Conservation (phyloP, 2,113 vertebrate genomes). For the Sinocyclocheilus rhinocerous region DNA sequence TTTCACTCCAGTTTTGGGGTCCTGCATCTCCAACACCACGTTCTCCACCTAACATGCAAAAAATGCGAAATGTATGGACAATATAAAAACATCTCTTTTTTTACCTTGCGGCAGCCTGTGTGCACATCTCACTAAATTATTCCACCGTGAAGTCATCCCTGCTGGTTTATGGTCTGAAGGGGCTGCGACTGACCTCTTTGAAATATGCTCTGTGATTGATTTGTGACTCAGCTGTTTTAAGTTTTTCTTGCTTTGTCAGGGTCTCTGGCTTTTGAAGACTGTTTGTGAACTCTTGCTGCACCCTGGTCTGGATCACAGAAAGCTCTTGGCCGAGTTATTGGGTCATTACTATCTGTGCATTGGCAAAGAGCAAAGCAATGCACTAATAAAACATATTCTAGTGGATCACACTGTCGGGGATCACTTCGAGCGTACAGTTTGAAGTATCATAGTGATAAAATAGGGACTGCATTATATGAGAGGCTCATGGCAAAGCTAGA, state of each 20-base stretch:
- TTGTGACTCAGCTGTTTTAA: constrained; percentile 72
- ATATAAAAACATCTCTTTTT: background rate
- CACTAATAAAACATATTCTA: constrained; percentile 8
- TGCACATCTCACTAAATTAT: constrained; percentile 22
- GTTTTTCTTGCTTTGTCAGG: constrained; percentile 59
- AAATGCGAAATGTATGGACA: background rate
- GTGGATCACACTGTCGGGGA: background rate
- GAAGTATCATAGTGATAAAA: constrained; percentile 12
- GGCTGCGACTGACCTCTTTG: constrained; percentile 51
- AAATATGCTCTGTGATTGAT: constrained; percentile 56
- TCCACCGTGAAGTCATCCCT: constrained; percentile 30
- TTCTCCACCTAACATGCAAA: constrained; percentile 80
- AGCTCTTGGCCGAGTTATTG: constrained; percentile 58
- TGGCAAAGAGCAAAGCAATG: constrained; percentile 8
- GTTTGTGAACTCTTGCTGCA: constrained; percentile 61
- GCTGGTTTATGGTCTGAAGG: constrained; percentile 39
- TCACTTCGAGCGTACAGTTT: background rate
- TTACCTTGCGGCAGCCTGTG: background rate
- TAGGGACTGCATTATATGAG: constrained; percentile 28
- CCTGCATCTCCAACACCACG: constrained; percentile 93
- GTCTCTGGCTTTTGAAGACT: constrained; percentile 70
- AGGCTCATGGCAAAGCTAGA: constrained; percentile 37
- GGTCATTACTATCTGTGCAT: constrained; percentile 36
- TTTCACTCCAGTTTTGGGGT: constrained; percentile 83
- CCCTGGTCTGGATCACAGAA: constrained; percentile 63